Evolutionary conservation across 2,888 invertebrate genomes (phyloP).

Genomic region (Brachycybe producta): DNA sequence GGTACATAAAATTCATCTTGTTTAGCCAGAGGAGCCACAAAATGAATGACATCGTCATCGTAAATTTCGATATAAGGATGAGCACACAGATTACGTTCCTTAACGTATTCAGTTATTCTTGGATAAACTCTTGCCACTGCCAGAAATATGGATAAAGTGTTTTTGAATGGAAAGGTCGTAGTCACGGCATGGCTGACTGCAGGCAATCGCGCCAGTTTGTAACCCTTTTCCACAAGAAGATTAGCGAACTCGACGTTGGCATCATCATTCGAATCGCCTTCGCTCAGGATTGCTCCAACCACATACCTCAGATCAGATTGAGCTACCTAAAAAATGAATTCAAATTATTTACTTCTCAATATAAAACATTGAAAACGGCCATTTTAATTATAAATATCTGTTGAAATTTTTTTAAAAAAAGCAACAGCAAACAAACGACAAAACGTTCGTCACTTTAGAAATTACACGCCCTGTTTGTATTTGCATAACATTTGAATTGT

Average conservation of each 20-base stretch:
- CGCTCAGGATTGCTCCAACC: slow-evolving; percentile 34
- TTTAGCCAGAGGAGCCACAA: slow-evolving; percentile 36
- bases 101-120: slow-evolving; percentile 32
- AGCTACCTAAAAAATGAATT: slow-evolving; percentile 28
- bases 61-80: slow-evolving; percentile 39
- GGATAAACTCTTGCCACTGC: slow-evolving; percentile 37
- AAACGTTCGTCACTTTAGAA: too few relatives aligned
- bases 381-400: too few relatives aligned
- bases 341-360: too few relatives aligned
- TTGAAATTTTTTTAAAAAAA: too few relatives aligned
- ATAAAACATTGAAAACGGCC: too few relatives aligned
- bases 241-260: slow-evolving; percentile 23
- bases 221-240: slow-evolving; percentile 31
- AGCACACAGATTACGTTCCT: slow-evolving; percentile 33
- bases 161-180: slow-evolving; percentile 35
- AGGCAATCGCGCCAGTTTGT: slow-evolving; percentile 32
- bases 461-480: too few relatives aligned
- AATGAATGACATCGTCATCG: slow-evolving; percentile 32
- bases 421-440: too few relatives aligned
- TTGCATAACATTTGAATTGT: too few relatives aligned
- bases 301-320: slow-evolving; percentile 32
- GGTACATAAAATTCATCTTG: slow-evolving; percentile 38
- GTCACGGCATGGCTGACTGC: slow-evolving; percentile 34
- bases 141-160: slow-evolving; percentile 35
- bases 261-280: slow-evolving; percentile 23